These are phyloP conservation scores for Myxocyprinus asiaticus DNA, from an alignment of 2,113 vertebrate species.

Conservation along the genomic window DNA sequence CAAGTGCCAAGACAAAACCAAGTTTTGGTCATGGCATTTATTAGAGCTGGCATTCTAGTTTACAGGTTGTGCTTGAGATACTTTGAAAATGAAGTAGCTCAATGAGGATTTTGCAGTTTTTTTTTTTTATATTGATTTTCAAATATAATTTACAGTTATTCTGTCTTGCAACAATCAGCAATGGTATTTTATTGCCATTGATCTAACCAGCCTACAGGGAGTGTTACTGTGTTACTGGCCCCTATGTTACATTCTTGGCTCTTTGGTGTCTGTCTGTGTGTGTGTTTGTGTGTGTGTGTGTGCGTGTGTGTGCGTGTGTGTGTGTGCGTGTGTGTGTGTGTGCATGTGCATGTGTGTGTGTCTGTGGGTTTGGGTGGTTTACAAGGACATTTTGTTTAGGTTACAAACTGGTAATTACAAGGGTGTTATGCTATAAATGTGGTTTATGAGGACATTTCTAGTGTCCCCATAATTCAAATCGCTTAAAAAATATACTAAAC, in stretches of 20 bases:
- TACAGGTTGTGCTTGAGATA: neutral
- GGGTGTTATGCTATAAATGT: too few species aligned
- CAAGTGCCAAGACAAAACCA: neutral
- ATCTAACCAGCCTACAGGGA: slow-evolving; percentile 27
- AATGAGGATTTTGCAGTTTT: neutral
- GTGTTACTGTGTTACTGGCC: neutral
- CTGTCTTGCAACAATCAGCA: slow-evolving; percentile 24
- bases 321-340: neutral
- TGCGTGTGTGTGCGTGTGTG: too few species aligned
- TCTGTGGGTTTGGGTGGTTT: neutral
- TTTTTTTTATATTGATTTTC: slow-evolving; percentile 28
- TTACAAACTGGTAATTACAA: too few species aligned
- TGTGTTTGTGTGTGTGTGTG: neutral
- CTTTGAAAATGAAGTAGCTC: neutral
- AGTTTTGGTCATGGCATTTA: too few species aligned
- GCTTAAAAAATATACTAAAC: too few species aligned
- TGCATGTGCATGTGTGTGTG: too few species aligned
- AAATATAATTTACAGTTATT: slow-evolving; percentile 22
- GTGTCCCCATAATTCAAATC: too few species aligned
- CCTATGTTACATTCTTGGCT: neutral
- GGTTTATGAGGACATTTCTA: too few species aligned
- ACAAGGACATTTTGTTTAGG: too few species aligned
- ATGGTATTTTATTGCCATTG: slow-evolving; percentile 25
- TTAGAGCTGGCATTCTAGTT: neutral
- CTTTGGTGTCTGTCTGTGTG: neutral